Evolutionary conservation across 2,888 invertebrate species (phyloP).

Genomic region (Miltochrista miniata): DNA sequence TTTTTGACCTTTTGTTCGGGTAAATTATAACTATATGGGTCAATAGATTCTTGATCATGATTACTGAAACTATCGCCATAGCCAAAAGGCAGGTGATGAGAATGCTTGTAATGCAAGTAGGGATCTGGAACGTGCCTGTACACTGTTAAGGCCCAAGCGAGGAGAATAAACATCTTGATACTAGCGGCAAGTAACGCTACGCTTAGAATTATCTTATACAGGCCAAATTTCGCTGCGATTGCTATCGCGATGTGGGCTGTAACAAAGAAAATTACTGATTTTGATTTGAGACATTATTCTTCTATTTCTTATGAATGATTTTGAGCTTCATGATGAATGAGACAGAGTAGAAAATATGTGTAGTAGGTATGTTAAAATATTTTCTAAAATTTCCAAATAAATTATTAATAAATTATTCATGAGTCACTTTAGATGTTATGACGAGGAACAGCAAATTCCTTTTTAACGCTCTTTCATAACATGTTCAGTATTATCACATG

Average conservation of each 20-base stretch:
- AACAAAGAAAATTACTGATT: conserved; percentile 60
- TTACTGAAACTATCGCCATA: conserved; percentile 10
- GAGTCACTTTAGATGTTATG: too few relatives aligned
- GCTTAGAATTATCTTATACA: conserved; percentile 65
- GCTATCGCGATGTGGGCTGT: conserved; percentile 69
- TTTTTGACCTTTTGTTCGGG: conserved; percentile 20
- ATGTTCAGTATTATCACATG: too few relatives aligned
- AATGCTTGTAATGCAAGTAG: conserved; percentile 50
- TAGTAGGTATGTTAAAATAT: too few relatives aligned
- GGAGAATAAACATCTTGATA: conserved; percentile 61
- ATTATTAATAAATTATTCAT: too few relatives aligned
- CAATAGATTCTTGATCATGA: neutral
- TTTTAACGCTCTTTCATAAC: too few relatives aligned
- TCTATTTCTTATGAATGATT: neutral
- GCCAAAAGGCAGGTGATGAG: conserved; percentile 10
- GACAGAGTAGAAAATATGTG: too few relatives aligned
- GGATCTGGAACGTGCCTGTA: conserved; percentile 65
- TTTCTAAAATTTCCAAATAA: too few relatives aligned
- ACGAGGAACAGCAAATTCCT: too few relatives aligned
- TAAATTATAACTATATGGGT: conserved; percentile 16
- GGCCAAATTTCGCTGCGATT: conserved; percentile 66
- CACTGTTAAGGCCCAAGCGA: conserved; percentile 67
- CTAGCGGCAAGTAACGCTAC: conserved; percentile 57
- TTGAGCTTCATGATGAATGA: neutral
- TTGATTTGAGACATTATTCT: neutral